A percentile compares a stretch with the other conserved stretches of the same genome.
Evolutionary conservation across 2,888 invertebrate genomes (phyloP).

Genomic region (Anthophora plumipes): DNA sequence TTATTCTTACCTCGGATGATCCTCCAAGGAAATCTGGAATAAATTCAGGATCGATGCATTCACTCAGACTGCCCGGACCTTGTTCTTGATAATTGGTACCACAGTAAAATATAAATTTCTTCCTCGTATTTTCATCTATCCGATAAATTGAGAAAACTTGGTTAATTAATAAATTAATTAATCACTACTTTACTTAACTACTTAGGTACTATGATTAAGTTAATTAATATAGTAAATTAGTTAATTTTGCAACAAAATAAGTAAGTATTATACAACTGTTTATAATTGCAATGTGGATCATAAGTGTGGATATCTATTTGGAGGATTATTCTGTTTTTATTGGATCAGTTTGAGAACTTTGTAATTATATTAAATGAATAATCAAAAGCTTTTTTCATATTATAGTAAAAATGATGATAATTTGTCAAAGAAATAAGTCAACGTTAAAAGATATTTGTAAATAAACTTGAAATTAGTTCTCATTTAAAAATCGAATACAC

Average conservation of each 20-base stretch:
- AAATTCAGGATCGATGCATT: conserved; percentile 93
- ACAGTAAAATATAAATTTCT: conserved; percentile 96
- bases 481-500: too few species aligned
- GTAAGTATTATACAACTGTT: background rate
- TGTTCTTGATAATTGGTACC: conserved; percentile 92
- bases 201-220: background rate
- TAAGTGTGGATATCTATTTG: too few species aligned
- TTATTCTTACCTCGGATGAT: conserved; percentile 90
- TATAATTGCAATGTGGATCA: background rate
- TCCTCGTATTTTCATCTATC: conserved; percentile 95
- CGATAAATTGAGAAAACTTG: conserved; percentile 25
- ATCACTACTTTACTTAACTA: too few species aligned
- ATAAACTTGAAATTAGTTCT: too few species aligned
- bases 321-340: too few species aligned
- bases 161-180: too few species aligned
- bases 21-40: conserved; percentile 98
- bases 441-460: too few species aligned
- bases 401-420: too few species aligned
- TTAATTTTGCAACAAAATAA: background rate
- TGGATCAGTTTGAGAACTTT: too few species aligned
- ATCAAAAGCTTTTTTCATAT: too few species aligned
- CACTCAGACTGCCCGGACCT: conserved; percentile 91
- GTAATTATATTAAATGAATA: too few species aligned
- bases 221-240: background rate
- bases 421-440: too few species aligned